These are phyloP conservation scores for Steatocranus sp. DNA, from an alignment of 2,797 vertebrate species.

Conservation along the genomic window DNA sequence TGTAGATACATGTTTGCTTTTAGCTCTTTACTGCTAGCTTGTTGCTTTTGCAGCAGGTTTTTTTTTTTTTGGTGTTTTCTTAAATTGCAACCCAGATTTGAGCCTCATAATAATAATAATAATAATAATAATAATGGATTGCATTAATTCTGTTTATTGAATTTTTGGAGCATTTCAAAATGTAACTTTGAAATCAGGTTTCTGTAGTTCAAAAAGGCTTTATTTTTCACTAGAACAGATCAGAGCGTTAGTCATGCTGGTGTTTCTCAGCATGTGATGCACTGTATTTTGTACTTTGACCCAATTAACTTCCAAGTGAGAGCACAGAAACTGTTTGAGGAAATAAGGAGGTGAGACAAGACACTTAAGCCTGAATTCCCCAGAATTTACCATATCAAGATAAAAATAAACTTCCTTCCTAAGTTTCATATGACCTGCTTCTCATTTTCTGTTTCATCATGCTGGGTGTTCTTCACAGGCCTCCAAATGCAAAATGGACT, in stretches of 20 bases:
- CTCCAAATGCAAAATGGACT: neutral
- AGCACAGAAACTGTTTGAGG: neutral
- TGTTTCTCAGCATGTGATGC: neutral
- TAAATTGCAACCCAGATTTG: neutral
- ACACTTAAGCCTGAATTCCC: neutral
- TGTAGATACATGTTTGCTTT: neutral
- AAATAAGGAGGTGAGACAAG: neutral
- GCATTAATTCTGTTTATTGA: neutral
- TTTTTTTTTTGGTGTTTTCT: neutral
- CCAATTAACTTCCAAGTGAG: neutral
- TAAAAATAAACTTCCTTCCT: constrained; percentile 23
- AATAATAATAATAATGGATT: neutral
- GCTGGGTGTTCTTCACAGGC: neutral
- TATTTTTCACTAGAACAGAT: neutral
- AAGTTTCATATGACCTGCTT: neutral
- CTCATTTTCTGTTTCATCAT: constrained; percentile 7
- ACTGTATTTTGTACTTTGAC: neutral
- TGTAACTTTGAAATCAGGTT: neutral
- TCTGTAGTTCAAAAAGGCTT: neutral
- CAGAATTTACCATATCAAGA: neutral
- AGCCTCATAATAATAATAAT: neutral
- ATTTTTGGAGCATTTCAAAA: neutral
- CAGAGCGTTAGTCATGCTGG: neutral
- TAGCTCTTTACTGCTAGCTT: neutral
- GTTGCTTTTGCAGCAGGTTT: neutral